A percentile compares a stretch with the other conserved stretches of the same genome.
phyloP scores from a whole-genome alignment of 1,140 invertebrate species.

The Pachyrhynchus sulphureomaculatus region DNA sequence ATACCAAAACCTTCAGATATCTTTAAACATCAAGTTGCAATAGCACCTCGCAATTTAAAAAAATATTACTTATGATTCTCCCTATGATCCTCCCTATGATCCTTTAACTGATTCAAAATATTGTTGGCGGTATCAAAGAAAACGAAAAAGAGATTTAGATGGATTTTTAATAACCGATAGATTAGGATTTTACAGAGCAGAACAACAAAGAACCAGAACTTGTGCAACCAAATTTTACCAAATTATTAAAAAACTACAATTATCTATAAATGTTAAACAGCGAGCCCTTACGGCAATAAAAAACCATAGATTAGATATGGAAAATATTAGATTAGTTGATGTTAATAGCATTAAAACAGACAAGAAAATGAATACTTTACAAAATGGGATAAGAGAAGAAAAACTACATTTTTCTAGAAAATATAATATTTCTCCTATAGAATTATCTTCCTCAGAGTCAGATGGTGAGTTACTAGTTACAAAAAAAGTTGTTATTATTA shows the following conservation, averaged over 20 bases:
- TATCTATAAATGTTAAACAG: not conserved
- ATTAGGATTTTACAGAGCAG: slow-evolving; percentile 24
- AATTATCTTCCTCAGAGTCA: not conserved
- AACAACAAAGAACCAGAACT: not conserved
- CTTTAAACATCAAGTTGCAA: not conserved
- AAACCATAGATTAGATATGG: not conserved
- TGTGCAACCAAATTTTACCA: not conserved
- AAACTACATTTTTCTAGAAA: not conserved
- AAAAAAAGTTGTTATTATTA: slow-evolving; percentile 19
- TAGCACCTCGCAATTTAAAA: not conserved
- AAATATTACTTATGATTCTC: not conserved
- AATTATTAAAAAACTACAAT: not conserved
- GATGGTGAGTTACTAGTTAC: slow-evolving; percentile 19
- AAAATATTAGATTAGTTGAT: not conserved
- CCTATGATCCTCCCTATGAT: not conserved
- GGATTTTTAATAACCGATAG: slow-evolving; percentile 12
- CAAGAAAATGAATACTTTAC: not conserved
- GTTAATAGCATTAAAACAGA: not conserved
- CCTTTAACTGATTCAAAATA: slow-evolving; percentile 17
- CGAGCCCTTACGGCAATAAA: not conserved
- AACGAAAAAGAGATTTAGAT: slow-evolving; percentile 16
- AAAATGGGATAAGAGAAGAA: not conserved
- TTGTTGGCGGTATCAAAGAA: slow-evolving; percentile 14
- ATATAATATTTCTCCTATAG: not conserved
- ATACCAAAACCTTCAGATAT: slow-evolving; percentile 16